Evolutionary conservation across 2,888 invertebrate genomes (phyloP), one percentile per base, ranked within the genome.

Genomic region (Magallana nippona): DNA sequence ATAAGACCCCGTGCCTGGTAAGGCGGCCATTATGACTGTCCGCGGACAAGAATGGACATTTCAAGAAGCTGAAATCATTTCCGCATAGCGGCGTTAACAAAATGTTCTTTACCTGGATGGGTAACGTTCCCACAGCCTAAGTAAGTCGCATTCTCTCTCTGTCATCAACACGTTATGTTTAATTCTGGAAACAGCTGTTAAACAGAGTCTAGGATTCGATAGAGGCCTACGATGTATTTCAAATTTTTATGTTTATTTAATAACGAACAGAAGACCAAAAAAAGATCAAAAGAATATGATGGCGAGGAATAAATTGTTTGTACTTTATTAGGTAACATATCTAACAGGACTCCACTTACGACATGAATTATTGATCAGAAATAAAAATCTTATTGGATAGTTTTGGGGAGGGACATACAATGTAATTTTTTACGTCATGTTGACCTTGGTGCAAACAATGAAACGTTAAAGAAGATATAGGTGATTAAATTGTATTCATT

Each of bases 161-260:
- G 71, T 71, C 71, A 71, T 27, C 71, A 71, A 71, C 71, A 71
- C 71, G 32, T 71, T 27, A 71, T 71, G 71, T 71, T 71, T 71
- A 71, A 71, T 71, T 71, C 71, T 71, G 71, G 71, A 71, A 71
- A 71, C 71, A 71, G 15, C 32, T 71, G 71, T 71, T 15, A 71
- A 71, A 71, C 71, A 71, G 71, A 71, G 32, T 17, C 17, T 60
- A 8, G 15, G 27, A 27, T 27, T 27, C 22, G 71, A 27, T 71
- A 2, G 71, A 27, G 71, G 13, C 32, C 22, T 71, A 71, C 32
- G 22, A 27, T 71, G 71, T 32, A 71, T 71, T 71, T 71, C 19
- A 71, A 71, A 27, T 71, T 71, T 27, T 71, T 13, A 71, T 71
- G 71, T 71, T 71, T 44, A 8, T 44, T 44, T 71, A 71, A 71